These are phyloP conservation scores for Asbolus verrucosus DNA, from an alignment of 1,140 invertebrate genomes.

Conservation along the genomic window DNA sequence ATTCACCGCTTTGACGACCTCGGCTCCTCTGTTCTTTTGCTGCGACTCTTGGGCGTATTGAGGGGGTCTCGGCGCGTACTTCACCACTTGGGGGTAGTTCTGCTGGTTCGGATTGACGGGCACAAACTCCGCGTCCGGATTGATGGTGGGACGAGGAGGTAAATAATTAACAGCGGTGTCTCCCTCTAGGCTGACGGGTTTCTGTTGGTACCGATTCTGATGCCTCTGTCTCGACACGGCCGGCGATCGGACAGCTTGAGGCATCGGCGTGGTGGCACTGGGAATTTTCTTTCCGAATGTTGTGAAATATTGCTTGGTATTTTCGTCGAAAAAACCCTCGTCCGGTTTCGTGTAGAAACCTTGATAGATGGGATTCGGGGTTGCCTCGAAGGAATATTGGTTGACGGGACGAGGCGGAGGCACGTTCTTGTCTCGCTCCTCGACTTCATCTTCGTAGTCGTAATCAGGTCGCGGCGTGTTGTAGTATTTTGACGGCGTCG, in stretches of 20 bases:
- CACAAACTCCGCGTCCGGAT: conserved; percentile 75
- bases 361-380: conserved; percentile 73
- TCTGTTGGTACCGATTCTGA: conserved; percentile 58
- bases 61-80: conserved; percentile 39
- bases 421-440: conserved; percentile 42
- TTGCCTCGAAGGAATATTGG: conserved; percentile 65
- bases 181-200: conserved; percentile 67
- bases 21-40: conserved; percentile 24
- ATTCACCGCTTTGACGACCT: conserved; percentile 43
- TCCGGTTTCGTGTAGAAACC: conserved; percentile 80
- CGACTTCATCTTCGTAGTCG: conserved; percentile 53
- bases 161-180: conserved; percentile 76
- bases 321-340: conserved; percentile 77
- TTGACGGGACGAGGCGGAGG: conserved; percentile 51
- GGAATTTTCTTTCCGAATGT: conserved; percentile 79
- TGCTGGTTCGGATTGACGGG: conserved; percentile 54
- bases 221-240: conserved; percentile 40
- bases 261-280: conserved; percentile 67
- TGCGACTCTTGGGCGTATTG: conserved; percentile 40
- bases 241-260: conserved; percentile 41
- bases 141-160: conserved; percentile 70
- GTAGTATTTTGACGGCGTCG: conserved; percentile 55
- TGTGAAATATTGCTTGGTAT: conserved; percentile 81
- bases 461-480: conserved; percentile 61
- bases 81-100: conserved; percentile 48